phyloP scores from a whole-genome alignment of 2,888 invertebrate genomes.

The Sinohyriopsis cumingii region DNA sequence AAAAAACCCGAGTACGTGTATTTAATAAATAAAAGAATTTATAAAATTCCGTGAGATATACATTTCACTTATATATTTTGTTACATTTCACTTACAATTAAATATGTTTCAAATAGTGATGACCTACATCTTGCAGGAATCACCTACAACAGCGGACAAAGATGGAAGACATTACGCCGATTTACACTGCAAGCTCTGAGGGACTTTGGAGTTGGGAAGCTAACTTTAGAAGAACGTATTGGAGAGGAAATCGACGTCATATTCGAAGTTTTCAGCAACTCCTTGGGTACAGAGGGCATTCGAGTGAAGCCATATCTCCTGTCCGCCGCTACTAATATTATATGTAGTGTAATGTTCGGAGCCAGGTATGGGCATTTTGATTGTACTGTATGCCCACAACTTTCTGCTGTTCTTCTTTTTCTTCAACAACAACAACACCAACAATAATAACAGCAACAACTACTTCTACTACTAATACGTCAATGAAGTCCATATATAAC shows the following conservation, averaged over 20 bases:
- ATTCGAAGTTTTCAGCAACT: conserved; percentile 25
- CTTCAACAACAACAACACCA: too few relatives aligned
- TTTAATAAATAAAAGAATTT: too few relatives aligned
- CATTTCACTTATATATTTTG: too few relatives aligned
- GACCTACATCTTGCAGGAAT: conserved; percentile 32
- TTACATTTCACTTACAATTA: not conserved
- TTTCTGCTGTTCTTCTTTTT: too few relatives aligned
- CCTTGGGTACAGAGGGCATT: conserved; percentile 24
- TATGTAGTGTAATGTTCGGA: conserved; percentile 58
- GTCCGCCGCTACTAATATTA: conserved; percentile 54
- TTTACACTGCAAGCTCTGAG: conserved; percentile 48
- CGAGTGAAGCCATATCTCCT: conserved; percentile 41
- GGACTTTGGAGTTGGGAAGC: conserved; percentile 57
- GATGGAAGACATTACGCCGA: conserved; percentile 48
- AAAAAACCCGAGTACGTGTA: too few relatives aligned
- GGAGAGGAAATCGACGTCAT: conserved; percentile 44
- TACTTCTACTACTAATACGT: too few relatives aligned
- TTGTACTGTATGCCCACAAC: too few relatives aligned
- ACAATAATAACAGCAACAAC: too few relatives aligned
- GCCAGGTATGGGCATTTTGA: conserved; percentile 31
- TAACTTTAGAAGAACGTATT: conserved; percentile 49
- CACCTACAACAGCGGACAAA: conserved; percentile 48
- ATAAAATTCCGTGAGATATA: too few relatives aligned
- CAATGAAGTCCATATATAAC: too few relatives aligned
- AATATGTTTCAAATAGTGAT: not conserved